Base-by-base conservation (phyloP, 2,888 invertebrate species). In the Cetonia aurata region DNA sequence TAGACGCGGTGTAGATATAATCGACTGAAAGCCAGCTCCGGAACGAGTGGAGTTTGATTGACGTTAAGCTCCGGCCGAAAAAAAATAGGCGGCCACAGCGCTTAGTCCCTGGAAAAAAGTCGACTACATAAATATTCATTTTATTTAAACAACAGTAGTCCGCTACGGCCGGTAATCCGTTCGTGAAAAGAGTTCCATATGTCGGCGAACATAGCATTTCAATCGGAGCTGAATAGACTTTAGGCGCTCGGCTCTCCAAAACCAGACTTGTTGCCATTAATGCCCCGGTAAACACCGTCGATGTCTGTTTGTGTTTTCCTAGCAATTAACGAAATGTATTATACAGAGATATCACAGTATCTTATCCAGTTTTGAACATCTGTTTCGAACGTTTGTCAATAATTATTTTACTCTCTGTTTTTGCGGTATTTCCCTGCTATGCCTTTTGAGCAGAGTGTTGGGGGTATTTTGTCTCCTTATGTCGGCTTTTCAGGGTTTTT, bases 301-400 rank as follows among this genome's bases (percentile, higher is more conserved):
- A 25, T 57, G 57, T 57, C 75, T 78, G 78, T 75, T 76, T 75
- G 75, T 80, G 79, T 81, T 80, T 80, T 80, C 80, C 75, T 75
- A 80, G 79, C 81, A 80, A 80, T 81, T 80, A 80, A 80, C 77
- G 77, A 79, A 81, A 77, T 78, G 75, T 80, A 79, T 56, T 69
- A 69, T 76, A 77, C 73, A 73, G 25, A 72, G 80, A 80, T 80
- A 81, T 75, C 77, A 76, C 78, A 79, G 77, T 80, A 80, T 81
- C 80, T 81, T 80, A 80, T 80, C 80, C 81, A 79, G 77, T 79
- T 79, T 76, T 70, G 77, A 80, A 80, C 81, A 81, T 79, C 80
- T 81, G 81, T 79, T 76, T 62, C 62, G 62, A 62, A 75, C 75
- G 72, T 76, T 77, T 73, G 74, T 72, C 73, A 25, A 25, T 25